Conservation (phyloP, 2,888 invertebrate genomes). For the Ormyrus pomaceus region DNA sequence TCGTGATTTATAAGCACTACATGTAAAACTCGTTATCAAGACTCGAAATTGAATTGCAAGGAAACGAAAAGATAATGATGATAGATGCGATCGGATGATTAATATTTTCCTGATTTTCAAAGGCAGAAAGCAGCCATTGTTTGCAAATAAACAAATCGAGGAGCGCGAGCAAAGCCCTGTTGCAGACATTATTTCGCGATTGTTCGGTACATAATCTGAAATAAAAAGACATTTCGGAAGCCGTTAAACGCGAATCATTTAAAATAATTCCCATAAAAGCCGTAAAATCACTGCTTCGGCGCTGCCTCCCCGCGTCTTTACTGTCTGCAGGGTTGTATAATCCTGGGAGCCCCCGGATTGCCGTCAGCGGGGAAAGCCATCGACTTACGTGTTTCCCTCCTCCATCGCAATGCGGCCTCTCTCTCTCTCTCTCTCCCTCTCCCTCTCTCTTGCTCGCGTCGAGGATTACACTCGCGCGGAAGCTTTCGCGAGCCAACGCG, state of each 20-base stretch:
- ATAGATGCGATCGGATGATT: too few species aligned
- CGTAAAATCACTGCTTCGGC: slow-evolving; percentile 32
- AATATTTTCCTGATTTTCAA: not conserved
- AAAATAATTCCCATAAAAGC: slow-evolving; percentile 34
- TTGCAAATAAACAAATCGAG: not conserved
- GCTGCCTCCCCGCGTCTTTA: slow-evolving; percentile 35
- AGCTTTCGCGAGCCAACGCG: not conserved
- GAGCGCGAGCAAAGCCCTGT: too few species aligned
- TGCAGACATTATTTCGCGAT: too few species aligned
- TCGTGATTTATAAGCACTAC: too few species aligned
- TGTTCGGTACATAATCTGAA: too few species aligned
- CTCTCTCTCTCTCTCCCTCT: too few species aligned
- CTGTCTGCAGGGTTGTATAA: slow-evolving; percentile 55
- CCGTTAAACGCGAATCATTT: slow-evolving; percentile 1
- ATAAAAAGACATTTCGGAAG: too few species aligned
- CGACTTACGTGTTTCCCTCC: slow-evolving; percentile 58
- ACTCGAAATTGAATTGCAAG: too few species aligned
- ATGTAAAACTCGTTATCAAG: too few species aligned
- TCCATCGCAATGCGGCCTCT: slow-evolving; percentile 33
- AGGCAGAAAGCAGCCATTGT: not conserved
- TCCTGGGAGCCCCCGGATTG: slow-evolving; percentile 32
- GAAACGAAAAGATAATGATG: too few species aligned
- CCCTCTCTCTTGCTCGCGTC: slow-evolving; percentile 1
- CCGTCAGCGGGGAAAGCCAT: slow-evolving; percentile 63
- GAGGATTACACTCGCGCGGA: slow-evolving; percentile 31